Evolutionary conservation across 2,797 vertebrate genomes (phyloP).

Genomic region (Artibeus jamaicensis): DNA sequence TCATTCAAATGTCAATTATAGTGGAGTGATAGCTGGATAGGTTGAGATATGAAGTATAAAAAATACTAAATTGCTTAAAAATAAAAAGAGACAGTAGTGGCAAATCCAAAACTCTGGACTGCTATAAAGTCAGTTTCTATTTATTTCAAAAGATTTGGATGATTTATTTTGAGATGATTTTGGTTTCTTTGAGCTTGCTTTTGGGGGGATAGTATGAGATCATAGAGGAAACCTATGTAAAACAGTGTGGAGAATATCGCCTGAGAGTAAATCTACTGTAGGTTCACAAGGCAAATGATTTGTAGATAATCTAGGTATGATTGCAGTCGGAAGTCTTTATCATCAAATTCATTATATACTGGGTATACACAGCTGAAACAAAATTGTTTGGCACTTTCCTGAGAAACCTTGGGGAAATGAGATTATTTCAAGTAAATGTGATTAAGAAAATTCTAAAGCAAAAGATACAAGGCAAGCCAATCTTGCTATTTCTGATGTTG

Average conservation of each 20-base stretch:
- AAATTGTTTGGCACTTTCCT: background rate
- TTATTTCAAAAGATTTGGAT: background rate
- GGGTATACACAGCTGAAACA: background rate
- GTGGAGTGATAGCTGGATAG: background rate
- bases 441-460: slow-evolving; percentile 17
- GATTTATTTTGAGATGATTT: background rate
- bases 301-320: background rate
- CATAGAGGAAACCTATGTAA: background rate
- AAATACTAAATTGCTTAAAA: background rate
- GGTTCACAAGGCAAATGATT: background rate
- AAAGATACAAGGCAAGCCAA: background rate
- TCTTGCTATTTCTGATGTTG: background rate
- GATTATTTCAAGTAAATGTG: slow-evolving; percentile 32
- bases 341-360: background rate
- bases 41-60: background rate
- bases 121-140: background rate
- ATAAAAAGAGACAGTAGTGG: background rate
- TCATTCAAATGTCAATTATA: background rate
- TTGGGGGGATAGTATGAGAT: background rate
- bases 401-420: background rate
- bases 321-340: background rate
- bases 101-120: background rate
- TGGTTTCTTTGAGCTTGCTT: background rate
- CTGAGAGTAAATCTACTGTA: background rate
- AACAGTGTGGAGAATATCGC: background rate